Evolutionary conservation across 1,140 invertebrate genomes (phyloP).

Genomic region (Drosophila kohkoa): DNA sequence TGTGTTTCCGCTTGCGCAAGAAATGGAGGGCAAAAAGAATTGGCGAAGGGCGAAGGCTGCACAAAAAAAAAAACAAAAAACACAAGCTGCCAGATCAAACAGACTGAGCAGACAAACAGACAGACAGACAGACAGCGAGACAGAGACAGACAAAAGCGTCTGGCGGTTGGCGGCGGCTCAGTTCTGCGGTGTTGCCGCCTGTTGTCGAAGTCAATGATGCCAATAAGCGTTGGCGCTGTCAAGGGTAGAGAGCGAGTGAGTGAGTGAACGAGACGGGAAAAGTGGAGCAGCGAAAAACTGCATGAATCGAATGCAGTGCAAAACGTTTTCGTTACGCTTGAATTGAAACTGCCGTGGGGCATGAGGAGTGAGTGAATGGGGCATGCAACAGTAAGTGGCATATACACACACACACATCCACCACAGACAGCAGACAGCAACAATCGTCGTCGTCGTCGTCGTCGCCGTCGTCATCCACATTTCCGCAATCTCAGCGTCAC

Average conservation of each 20-base stretch:
- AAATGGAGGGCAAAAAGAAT: conserved; percentile 42
- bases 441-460: conserved; percentile 23
- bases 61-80: conserved; percentile 34
- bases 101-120: conserved; percentile 31
- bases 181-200: conserved; percentile 70
- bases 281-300: conserved; percentile 28
- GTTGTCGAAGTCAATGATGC: conserved; percentile 70
- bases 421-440: conserved; percentile 34
- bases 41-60: conserved; percentile 12
- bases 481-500: conserved; percentile 65
- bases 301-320: conserved; percentile 62
- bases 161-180: conserved; percentile 57
- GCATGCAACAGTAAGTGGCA: conserved; percentile 29
- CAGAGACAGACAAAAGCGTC: conserved; percentile 29
- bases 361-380: background rate
- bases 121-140: conserved; percentile 15
- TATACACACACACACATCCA: conserved; percentile 8
- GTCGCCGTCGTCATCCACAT: conserved; percentile 31
- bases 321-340: conserved; percentile 79
- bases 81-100: conserved; percentile 52
- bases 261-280: background rate
- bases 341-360: conserved; percentile 53
- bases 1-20: conserved; percentile 63
- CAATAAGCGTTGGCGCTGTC: conserved; percentile 60
- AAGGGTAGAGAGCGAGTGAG: background rate